A percentile compares a stretch with the other conserved stretches of the same genome.
These are phyloP conservation scores for Ichneumon xanthorius DNA, from an alignment of 2,888 invertebrate genomes.

Conservation along the genomic window DNA sequence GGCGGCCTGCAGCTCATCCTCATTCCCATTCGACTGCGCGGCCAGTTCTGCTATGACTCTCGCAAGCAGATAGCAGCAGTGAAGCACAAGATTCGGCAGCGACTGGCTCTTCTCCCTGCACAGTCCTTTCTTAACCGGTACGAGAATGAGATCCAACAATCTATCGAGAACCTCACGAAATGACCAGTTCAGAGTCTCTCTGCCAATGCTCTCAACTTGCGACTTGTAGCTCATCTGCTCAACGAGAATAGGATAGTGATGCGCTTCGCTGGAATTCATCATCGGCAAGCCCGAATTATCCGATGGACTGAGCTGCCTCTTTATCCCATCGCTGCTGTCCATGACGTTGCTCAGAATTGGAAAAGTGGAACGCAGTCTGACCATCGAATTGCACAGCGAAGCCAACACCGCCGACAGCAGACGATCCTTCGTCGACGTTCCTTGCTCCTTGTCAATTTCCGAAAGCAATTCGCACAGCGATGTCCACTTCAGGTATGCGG, in stretches of 20 bases:
- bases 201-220: slow-evolving; percentile 84
- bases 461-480: slow-evolving; percentile 94
- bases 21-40: slow-evolving; percentile 91
- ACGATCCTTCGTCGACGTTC: slow-evolving; percentile 86
- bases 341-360: slow-evolving; percentile 87
- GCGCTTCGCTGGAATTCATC: slow-evolving; percentile 89
- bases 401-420: slow-evolving; percentile 93
- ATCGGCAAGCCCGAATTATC: slow-evolving; percentile 90
- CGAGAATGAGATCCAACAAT: slow-evolving; percentile 92
- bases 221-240: slow-evolving; percentile 92
- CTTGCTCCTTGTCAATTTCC: slow-evolving; percentile 88
- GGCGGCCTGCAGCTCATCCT: slow-evolving; percentile 91
- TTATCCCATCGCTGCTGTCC: slow-evolving; percentile 85
- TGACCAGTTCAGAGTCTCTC: slow-evolving; percentile 86
- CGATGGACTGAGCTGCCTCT: slow-evolving; percentile 88
- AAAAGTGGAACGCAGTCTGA: slow-evolving; percentile 91
- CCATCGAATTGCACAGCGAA: slow-evolving; percentile 92
- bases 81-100: slow-evolving; percentile 87
- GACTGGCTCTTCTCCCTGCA: slow-evolving; percentile 86
- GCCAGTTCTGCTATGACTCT: slow-evolving; percentile 95
- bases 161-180: slow-evolving; percentile 94
- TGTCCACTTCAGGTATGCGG: slow-evolving; percentile 96
- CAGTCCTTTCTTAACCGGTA: slow-evolving; percentile 89
- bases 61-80: slow-evolving; percentile 92
- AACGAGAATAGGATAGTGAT: slow-evolving; percentile 91